These are phyloP conservation scores for Danionella cerebrum DNA, from an alignment of 2,113 vertebrate species.

Conservation along the genomic window DNA sequence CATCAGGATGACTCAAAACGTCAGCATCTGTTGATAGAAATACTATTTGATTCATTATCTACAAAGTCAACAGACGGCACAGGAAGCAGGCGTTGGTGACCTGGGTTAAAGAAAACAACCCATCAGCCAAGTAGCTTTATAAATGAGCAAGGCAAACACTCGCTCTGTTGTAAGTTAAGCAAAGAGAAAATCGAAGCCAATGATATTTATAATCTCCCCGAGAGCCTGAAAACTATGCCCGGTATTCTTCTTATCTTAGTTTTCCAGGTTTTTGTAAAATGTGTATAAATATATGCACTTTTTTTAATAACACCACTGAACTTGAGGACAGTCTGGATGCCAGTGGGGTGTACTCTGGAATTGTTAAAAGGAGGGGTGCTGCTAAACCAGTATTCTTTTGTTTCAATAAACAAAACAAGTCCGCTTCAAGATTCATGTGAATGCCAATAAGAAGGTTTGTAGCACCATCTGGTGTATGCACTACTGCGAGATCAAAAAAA, in stretches of 20 bases:
- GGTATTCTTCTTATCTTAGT: background rate
- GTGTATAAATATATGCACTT: too few species aligned
- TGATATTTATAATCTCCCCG: background rate
- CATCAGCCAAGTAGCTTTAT: background rate
- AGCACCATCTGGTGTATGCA: conserved; percentile 26
- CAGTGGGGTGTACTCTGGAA: background rate
- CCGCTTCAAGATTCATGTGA: background rate
- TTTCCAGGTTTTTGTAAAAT: too few species aligned
- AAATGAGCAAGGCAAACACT: background rate
- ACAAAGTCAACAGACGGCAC: background rate
- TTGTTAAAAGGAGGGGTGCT: background rate
- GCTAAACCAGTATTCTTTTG: background rate
- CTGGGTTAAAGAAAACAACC: background rate
- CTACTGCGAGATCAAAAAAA: too few species aligned
- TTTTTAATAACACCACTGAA: background rate
- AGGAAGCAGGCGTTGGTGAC: background rate
- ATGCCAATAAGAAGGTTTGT: background rate
- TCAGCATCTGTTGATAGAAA: background rate
- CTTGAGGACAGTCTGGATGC: background rate
- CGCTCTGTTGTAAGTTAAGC: too few species aligned
- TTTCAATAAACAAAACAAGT: background rate
- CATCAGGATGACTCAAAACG: background rate
- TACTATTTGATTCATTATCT: background rate
- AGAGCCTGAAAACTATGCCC: background rate
- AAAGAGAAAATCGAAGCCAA: too few species aligned